Base-by-base conservation (phyloP, 1,140 invertebrate genomes). In the Brachionus angularis region DNA sequence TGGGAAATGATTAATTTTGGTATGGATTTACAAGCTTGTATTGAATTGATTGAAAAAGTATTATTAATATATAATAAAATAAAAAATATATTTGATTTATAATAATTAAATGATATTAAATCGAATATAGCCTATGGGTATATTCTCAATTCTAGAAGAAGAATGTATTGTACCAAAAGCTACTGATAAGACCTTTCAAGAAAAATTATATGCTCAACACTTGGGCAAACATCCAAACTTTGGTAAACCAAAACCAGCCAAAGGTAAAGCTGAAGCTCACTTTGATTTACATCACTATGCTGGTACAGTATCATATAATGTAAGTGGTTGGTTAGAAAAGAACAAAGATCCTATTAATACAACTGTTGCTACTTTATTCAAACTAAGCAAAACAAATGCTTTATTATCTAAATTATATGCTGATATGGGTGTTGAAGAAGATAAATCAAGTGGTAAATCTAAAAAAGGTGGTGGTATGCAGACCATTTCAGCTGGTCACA, bases 151-250 rank as follows among this genome's bases (percentile, higher is more conserved):
- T 84, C 91, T 98, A 85, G 96, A 98, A 85, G 95, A 98, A 89
- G 95, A 98, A 85, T 96, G 93, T 91, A 98, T 98, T 92, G 97
- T 98, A 88, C 96, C 96, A 78, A 98, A 98, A 86, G 96, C 96
- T 79, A 93, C 92, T 75, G 95, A 98, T 82, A 89, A 89, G 84
- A 96, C 94, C 78, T 96, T 98, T 84, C 75, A 91, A 82, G 93
- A 96, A 79, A 98, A 98, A 84, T 86, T 98, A 86, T 93, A 90
- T 85, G 89, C 90, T 84, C 96, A 96, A 85, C 95, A 98, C 85
- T 88, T 98, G 85, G 95, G 95, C 83, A 98, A 98, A 84, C 94
- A 93, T 78, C 88, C 91, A 75, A 93, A 93, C 86, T 98, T 91
- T 88, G 86, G 89, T 83, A 96, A 96, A 85, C 94, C 96, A 47